Evolutionary conservation across 2,797 vertebrate species (phyloP).

Genomic region (Xerus rutilus): DNA sequence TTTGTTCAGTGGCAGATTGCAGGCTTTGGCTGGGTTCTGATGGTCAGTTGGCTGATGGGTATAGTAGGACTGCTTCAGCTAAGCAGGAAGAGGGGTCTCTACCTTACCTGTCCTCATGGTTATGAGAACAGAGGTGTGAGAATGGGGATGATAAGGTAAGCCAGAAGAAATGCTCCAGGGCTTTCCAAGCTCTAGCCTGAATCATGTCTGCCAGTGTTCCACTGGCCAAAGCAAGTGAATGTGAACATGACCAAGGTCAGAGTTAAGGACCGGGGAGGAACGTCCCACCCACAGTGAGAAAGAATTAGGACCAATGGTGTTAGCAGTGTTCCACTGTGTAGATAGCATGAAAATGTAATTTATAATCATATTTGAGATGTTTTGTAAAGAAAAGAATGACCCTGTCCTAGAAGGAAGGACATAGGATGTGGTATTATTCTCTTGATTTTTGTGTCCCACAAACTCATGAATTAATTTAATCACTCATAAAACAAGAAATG

Average conservation of each 20-base stretch:
- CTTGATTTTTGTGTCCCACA: constrained; percentile 28
- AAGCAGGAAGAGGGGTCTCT: not conserved
- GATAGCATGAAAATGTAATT: not conserved
- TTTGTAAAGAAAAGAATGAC: not conserved
- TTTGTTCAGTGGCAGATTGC: not conserved
- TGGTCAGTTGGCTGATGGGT: not conserved
- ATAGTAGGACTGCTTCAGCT: not conserved
- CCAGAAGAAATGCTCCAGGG: not conserved
- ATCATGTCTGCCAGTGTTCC: not conserved
- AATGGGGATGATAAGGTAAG: not conserved
- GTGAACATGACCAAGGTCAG: not conserved
- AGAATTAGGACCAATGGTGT: not conserved
- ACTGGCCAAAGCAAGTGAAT: not conserved
- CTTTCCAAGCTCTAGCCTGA: not conserved
- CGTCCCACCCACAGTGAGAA: not conserved
- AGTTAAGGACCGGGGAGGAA: not conserved
- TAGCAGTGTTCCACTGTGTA: not conserved
- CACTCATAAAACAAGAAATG: not conserved
- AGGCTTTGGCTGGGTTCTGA: not conserved
- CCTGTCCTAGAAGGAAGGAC: not conserved
- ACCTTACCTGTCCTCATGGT: not conserved
- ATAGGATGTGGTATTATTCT: not conserved
- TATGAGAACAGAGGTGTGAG: not conserved
- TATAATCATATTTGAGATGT: not conserved
- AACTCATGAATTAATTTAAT: not conserved